phyloP scores from a whole-genome alignment of 2,797 vertebrate genomes.

The Arremon aurantiirostris region DNA sequence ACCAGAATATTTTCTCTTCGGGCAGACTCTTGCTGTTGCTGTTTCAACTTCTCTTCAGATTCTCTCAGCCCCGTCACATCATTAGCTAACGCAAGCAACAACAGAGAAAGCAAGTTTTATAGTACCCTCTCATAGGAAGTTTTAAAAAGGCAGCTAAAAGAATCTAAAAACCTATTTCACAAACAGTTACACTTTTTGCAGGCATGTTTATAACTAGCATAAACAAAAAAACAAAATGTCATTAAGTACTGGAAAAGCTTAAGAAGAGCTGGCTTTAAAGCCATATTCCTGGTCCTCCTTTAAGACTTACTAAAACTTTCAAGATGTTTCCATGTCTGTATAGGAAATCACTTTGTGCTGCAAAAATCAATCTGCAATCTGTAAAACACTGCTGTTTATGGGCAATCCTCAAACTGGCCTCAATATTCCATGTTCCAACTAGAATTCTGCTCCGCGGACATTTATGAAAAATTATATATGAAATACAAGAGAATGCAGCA shows the following conservation, averaged over 20 bases:
- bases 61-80: constrained; percentile 96
- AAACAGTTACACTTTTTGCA: not conserved
- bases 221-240: not conserved
- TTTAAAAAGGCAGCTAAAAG: not conserved
- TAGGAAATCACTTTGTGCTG: not conserved
- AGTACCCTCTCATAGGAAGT: not conserved
- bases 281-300: not conserved
- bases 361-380: not conserved
- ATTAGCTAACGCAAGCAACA: constrained; percentile 80
- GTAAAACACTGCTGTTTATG: not conserved
- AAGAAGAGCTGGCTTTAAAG: not conserved
- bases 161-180: not conserved
- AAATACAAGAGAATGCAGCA: not conserved
- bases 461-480: not conserved
- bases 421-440: not conserved
- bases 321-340: not conserved
- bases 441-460: not conserved
- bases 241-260: not conserved
- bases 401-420: not conserved
- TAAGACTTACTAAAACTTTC: not conserved
- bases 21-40: constrained; percentile 98
- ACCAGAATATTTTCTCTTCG: constrained; percentile 98
- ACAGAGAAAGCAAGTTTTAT: not conserved
- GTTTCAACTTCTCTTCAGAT: constrained; percentile 98
- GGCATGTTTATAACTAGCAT: not conserved